Base-by-base conservation (phyloP, 1,140 invertebrate species). In the Probaryconus sp. region DNA sequence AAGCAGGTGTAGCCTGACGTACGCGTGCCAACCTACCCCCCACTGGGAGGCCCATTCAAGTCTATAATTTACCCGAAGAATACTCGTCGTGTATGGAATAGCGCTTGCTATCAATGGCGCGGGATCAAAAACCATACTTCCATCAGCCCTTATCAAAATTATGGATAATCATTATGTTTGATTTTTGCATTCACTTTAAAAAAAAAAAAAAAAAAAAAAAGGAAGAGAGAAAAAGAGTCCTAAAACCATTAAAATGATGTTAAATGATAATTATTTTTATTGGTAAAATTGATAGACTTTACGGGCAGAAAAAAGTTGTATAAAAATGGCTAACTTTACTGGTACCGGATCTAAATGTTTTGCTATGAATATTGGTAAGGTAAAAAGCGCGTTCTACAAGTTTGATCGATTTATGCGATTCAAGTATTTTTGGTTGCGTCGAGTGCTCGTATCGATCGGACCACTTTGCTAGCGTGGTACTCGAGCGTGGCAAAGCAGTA, bases 41-140 rank as follows among this genome's bases (percentile, higher is more conserved):
- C 77, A 81, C 78, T 81, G 84, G 45, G 85, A 61, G n/a, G 53
- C 77, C 83, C 85, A 87, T 88, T 88, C 85, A 86, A 88, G 85
- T 87, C 87, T 87, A 87, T 87, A 88, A 88, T 88, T 88, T 88
- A 88, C 87, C 87, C 85, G 84, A 87, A 88, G 87, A 88, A 88
- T 88, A 80, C 83, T 80, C 79, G 31, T 7, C 21, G 18, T 2
- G 16, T 42, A 30, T 37, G 31, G 60, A 72, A 43, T 51, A 53
- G 75, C 28, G 56, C 65, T 65, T 40, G 48, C 17, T 67, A 69
- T 56, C 56, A 73, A 69, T 76, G 61, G 35, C 55, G 35, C 55
- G 38, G 53, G 33, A 72, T 77, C 63, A 43, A 68, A 65, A 26
- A 38, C 18, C 31, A 40, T 28, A 35, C 60, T 60, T 60, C 42